Percentiles rank a stretch among this genome's conserved stretches.
These are phyloP conservation scores for Pteromalus puparum DNA, from an alignment of 1,140 invertebrate species.

Conservation along the genomic window DNA sequence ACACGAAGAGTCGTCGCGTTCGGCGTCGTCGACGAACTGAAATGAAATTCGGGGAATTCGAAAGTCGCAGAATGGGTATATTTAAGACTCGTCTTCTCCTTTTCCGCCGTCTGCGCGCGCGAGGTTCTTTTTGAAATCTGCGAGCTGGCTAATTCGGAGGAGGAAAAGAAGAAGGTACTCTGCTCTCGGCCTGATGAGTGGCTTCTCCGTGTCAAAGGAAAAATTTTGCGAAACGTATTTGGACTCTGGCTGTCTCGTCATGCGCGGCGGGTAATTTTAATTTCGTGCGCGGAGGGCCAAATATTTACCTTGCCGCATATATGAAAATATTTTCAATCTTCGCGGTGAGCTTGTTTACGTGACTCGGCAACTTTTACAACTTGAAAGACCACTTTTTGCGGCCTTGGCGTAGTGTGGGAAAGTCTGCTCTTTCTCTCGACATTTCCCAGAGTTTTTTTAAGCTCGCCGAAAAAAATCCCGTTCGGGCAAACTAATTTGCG, in stretches of 20 bases:
- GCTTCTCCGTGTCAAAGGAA: background rate
- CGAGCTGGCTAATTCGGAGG: slow-evolving; percentile 32
- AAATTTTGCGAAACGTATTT: slow-evolving; percentile 20
- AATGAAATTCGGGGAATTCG: slow-evolving; percentile 45
- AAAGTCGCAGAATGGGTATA: slow-evolving; percentile 41
- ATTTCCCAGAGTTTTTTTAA: background rate
- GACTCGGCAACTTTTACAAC: too few species aligned
- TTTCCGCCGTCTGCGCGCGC: background rate
- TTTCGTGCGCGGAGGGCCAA: background rate
- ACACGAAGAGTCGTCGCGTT: background rate
- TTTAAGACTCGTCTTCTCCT: slow-evolving; percentile 23
- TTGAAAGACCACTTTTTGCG: too few species aligned
- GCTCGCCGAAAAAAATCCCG: background rate
- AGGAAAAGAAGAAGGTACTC: slow-evolving; percentile 7
- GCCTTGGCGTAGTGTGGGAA: slow-evolving; percentile 13
- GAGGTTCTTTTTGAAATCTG: slow-evolving; percentile 29
- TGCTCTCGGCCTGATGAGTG: background rate
- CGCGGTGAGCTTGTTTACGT: too few species aligned
- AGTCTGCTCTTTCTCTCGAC: background rate
- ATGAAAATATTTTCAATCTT: background rate
- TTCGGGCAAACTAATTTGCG: slow-evolving; percentile 17
- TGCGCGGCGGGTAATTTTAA: background rate
- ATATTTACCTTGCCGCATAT: background rate
- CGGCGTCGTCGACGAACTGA: background rate
- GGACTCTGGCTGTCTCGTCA: background rate